Evolutionary conservation across 92 coral and sea anemone species (phyloP), one percentile per base, ranked within the genome.

Genomic region (Heliopora coerulea): DNA sequence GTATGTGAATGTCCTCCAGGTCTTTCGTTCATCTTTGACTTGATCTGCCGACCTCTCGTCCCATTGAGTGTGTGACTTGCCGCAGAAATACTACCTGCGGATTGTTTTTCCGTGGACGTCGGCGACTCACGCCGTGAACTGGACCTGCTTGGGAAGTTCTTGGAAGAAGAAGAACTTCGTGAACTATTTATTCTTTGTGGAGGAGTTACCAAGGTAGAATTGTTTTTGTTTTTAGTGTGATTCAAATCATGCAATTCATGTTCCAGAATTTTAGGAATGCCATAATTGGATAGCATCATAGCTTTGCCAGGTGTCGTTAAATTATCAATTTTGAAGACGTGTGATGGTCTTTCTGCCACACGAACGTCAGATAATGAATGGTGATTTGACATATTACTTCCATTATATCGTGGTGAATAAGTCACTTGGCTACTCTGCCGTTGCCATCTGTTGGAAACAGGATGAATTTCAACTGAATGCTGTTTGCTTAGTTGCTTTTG

Each of bases 401-500:
- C 15, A 1, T 29, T 59, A 18, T 27, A 58, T 44, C 74, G 74
- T 48, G 74, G 18, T 48, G 0, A 19, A 42, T 46, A 26, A 58
- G 58, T 46, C 74, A 67, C 54, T 39, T 44, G 39, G 21, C 8
- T 30, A 15, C 58, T 23, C 0, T 34, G 25, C 63, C 63, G 20
- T 21, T 3, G 25, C 63, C 63, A 25, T 21, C 1, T 46, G 2
- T 15, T 46, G 52, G 52, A 15, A 46, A 8, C 3, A 7, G 2
- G 52, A 8, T 46, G 35, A 31, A 29, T 18, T 0, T 33, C 62
- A 3, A 10, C 23, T 25, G 26, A n/a, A n/a, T n/a, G 42, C 49
- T n/a, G 42, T 49, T 70, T 70, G 77, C 63, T 54, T 52, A 54
- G 62, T 70, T 70, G 77, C 77, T 70, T 70, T 70, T 70, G 77